Evolutionary conservation across 2,113 vertebrate species (phyloP), one percentile per base, ranked within the genome.

Genomic region (Osmerus mordax): DNA sequence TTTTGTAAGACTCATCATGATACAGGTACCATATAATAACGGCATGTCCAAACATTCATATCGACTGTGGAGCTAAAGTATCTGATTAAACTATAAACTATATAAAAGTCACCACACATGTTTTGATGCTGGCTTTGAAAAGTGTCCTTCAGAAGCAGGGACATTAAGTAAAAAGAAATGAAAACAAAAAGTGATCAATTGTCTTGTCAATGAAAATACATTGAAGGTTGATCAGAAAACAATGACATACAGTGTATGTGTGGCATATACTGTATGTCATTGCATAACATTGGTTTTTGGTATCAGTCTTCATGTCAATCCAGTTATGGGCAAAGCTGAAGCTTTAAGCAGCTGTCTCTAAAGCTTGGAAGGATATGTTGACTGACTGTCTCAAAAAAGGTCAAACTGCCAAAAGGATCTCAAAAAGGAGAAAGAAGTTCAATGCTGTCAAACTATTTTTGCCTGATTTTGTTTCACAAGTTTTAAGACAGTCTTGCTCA

Each of bases 261-360:
- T 63, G 14, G 25, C 12, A 7, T 9, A 16, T 23, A 62, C 13
- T 62, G 21, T 29, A 2, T 36, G 54, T 55, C 54, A 55, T 14
- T 18, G 13, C 13, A 55, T 55, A 55, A 18, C 13, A 63, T 15
- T 63, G 61, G 16, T 28, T 63, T 63, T 62, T 16, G 2, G 23
- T 63, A 23, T 63, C 61, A 63, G 28, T 63, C 25, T 25, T 62
- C 23, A 29, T 25, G 21, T 62, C 14, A 32, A 32, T 63, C 23
- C 21, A 28, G 61, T 63, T 63, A 63, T 28, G 61, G 28, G 21
- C 25, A 63, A 63, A 63, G 60, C 14, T 63, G 60, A 63, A 14
- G 25, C 13, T 63, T 63, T 28, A 29, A 29, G 25, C 25, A 63
- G 25, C 25, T 47, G 41, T 63, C 25, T 63, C 14, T 25, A 63